Conservation (phyloP, 2,888 invertebrate genomes). For the Diploptera punctata region DNA sequence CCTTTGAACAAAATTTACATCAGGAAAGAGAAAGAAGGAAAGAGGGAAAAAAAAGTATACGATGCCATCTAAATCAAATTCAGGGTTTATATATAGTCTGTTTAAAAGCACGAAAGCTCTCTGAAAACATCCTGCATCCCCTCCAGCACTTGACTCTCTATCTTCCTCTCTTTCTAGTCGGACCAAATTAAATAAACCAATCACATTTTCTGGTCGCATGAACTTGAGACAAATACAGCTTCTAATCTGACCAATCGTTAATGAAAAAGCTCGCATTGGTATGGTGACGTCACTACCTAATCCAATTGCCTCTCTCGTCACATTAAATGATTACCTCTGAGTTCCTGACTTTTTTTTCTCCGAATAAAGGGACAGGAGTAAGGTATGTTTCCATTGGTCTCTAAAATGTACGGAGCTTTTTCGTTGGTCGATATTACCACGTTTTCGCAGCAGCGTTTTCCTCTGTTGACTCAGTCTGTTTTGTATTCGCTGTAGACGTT, state of each 20-base stretch:
- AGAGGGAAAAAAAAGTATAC: background rate
- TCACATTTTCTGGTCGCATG: slow-evolving; percentile 31
- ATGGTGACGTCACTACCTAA: slow-evolving; percentile 36
- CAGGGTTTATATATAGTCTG: background rate
- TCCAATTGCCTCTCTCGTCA: slow-evolving; percentile 35
- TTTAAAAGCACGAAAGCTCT: background rate
- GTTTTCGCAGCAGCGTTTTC: background rate
- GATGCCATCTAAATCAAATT: slow-evolving; percentile 3
- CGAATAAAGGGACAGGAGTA: background rate
- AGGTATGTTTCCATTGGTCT: slow-evolving; percentile 28
- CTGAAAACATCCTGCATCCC: background rate
- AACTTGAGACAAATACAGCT: slow-evolving; percentile 40
- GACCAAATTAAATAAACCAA: slow-evolving; percentile 35
- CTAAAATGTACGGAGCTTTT: background rate
- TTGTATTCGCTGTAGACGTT: slow-evolving; percentile 47
- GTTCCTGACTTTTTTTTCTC: background rate
- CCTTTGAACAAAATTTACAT: background rate
- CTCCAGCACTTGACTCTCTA: background rate
- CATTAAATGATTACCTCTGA: slow-evolving; percentile 34
- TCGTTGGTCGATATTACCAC: slow-evolving; percentile 23
- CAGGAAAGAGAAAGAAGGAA: background rate
- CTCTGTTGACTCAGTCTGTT: slow-evolving; percentile 40
- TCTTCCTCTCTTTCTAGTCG: background rate
- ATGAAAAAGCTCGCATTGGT: slow-evolving; percentile 36
- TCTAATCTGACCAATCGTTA: slow-evolving; percentile 41